phyloP scores from a whole-genome alignment of 2,797 vertebrate species.

The Siniperca undulata region DNA sequence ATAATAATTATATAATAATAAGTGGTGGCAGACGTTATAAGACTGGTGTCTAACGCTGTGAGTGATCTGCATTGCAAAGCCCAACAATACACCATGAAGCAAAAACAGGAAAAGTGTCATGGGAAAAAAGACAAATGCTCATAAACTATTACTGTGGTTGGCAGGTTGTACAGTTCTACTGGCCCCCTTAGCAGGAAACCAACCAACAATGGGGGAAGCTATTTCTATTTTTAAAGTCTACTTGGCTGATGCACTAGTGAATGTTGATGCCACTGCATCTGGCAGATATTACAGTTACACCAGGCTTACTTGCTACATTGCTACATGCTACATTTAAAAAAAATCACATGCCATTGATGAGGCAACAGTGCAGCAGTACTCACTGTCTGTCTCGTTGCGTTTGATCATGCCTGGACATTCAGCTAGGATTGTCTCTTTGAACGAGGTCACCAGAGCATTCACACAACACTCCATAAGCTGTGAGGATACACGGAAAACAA shows the following conservation, averaged over 20 bases:
- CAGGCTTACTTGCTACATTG: neutral
- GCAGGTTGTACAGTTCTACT: neutral
- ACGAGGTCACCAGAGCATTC: conserved; percentile 96
- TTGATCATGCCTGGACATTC: conserved; percentile 99
- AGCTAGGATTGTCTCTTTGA: conserved; percentile 97
- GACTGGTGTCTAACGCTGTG: neutral
- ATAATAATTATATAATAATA: neutral
- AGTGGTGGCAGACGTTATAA: neutral
- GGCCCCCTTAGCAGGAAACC: conserved; percentile 9
- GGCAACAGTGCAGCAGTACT: conserved; percentile 72
- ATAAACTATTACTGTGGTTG: neutral
- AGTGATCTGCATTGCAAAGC: neutral
- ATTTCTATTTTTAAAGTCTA: conserved; percentile 31
- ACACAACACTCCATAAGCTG: conserved; percentile 99
- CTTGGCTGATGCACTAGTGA: neutral
- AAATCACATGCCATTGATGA: neutral
- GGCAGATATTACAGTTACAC: neutral
- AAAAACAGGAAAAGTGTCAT: conserved; percentile 1
- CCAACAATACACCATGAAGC: neutral
- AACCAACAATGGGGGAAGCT: conserved; percentile 3
- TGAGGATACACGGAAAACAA: conserved; percentile 8
- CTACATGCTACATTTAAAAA: neutral
- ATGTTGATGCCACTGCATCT: neutral
- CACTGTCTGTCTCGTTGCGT: conserved; percentile 98
- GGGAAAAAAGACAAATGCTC: neutral